These are phyloP conservation scores for Osmoderma eremita DNA, from an alignment of 2,888 invertebrate genomes.

Conservation along the genomic window DNA sequence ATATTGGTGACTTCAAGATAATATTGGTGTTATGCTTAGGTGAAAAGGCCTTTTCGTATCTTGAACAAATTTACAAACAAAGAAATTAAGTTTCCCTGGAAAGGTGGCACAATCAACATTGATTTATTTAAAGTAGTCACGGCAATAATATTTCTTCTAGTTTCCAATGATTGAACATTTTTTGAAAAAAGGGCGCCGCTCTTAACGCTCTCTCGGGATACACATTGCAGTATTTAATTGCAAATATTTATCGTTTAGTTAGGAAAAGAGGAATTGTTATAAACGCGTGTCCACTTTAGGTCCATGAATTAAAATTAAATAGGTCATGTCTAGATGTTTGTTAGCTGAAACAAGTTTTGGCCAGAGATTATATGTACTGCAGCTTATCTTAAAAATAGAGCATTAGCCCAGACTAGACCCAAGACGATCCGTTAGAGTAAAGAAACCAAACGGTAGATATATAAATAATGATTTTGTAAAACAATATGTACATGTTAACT, in stretches of 20 bases:
- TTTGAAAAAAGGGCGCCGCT: too few relatives aligned
- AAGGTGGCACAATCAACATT: too few relatives aligned
- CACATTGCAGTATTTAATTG: slow-evolving; percentile 46
- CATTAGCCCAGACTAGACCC: neutral
- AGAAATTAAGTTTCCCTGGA: too few relatives aligned
- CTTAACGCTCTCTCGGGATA: too few relatives aligned
- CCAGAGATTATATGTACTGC: slow-evolving; percentile 6
- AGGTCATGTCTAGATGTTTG: slow-evolving; percentile 3
- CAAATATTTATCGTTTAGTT: slow-evolving; percentile 45
- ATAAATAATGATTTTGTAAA: slow-evolving; percentile 31
- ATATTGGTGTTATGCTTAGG: too few relatives aligned
- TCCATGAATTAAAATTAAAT: slow-evolving; percentile 46
- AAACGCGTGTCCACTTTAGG: slow-evolving; percentile 47
- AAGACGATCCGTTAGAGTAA: slow-evolving; percentile 30
- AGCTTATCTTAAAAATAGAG: too few relatives aligned
- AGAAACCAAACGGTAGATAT: slow-evolving; percentile 20
- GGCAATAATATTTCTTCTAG: too few relatives aligned
- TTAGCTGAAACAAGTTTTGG: slow-evolving; percentile 4
- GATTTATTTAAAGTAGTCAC: too few relatives aligned
- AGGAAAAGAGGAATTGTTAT: slow-evolving; percentile 47
- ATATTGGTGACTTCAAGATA: too few relatives aligned
- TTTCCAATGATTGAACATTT: too few relatives aligned
- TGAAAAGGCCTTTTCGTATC: too few relatives aligned
- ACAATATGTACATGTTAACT: slow-evolving; percentile 32
- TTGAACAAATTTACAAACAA: too few relatives aligned